Conservation (phyloP, 2,113 vertebrate genomes). For the Orientallactaga bullata region DNA sequence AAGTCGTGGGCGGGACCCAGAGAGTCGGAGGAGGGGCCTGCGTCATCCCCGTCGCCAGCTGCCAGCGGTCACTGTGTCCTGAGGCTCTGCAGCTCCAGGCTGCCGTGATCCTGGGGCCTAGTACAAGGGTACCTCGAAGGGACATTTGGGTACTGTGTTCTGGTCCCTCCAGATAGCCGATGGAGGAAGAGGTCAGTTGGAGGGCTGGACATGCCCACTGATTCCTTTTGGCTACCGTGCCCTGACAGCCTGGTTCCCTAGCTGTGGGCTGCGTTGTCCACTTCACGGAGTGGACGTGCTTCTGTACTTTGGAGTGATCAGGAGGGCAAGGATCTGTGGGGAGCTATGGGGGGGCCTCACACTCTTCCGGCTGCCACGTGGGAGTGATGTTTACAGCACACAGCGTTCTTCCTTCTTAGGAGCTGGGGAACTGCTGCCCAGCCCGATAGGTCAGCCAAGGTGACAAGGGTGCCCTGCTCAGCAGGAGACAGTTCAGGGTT, state of each 20-base stretch:
- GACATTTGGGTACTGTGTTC: not conserved
- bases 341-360: not conserved
- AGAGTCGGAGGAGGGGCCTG: not conserved
- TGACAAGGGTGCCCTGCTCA: not conserved
- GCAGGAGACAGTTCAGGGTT: not conserved
- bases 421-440: slow-evolving; percentile 39
- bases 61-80: slow-evolving; percentile 56
- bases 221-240: not conserved
- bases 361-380: not conserved
- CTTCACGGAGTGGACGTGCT: not conserved
- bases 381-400: slow-evolving; percentile 37
- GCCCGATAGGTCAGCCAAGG: not conserved
- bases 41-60: rapidly evolving
- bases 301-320: not conserved
- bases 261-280: not conserved
- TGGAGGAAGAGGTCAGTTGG: not conserved
- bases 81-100: not conserved
- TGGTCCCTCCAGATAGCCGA: not conserved
- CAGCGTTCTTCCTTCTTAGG: not conserved
- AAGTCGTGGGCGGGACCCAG: not conserved
- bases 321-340: not conserved
- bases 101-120: not conserved
- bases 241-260: too few relatives aligned
- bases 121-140: not conserved
- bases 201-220: not conserved